Evolutionary conservation across 2,113 vertebrate genomes (phyloP).

Genomic region (Orthochromis indermauri): DNA sequence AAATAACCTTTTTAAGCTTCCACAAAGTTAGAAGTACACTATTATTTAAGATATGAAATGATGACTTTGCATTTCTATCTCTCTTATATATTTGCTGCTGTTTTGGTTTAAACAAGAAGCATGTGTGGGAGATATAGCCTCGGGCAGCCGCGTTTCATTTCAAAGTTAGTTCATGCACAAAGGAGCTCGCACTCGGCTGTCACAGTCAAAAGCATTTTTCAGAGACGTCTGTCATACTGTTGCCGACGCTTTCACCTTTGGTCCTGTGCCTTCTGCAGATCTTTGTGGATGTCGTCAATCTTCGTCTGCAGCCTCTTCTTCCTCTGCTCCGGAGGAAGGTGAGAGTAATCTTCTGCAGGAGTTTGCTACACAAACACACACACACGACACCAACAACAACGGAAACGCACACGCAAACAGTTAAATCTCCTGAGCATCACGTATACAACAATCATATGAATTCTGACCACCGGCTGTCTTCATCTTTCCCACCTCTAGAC

Average conservation of each 20-base stretch:
- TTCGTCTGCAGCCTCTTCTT: conserved; percentile 67
- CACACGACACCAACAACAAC: not conserved
- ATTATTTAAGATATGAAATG: not conserved
- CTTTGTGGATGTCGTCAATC: conserved; percentile 79
- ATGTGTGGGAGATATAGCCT: not conserved
- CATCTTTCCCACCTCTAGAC: not conserved
- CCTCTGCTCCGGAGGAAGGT: conserved; percentile 68
- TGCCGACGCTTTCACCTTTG: conserved; percentile 73
- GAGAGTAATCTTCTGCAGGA: conserved; percentile 62
- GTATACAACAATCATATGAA: not conserved
- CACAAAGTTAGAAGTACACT: not conserved
- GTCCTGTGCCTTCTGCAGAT: conserved; percentile 87
- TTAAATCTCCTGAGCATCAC: not conserved
- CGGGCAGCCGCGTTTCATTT: not conserved
- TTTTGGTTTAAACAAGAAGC: not conserved
- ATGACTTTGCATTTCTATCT: not conserved
- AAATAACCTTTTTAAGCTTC: not conserved
- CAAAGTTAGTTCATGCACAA: not conserved
- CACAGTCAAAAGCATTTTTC: not conserved
- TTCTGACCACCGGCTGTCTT: conserved; percentile 21
- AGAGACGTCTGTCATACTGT: not conserved
- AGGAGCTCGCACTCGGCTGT: not conserved
- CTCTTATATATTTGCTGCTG: not conserved
- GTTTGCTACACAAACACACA: conserved; percentile 25
- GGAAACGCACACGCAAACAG: not conserved